Base-by-base conservation (phyloP, 2,113 vertebrate species). In the Elgaria multicarinata region DNA sequence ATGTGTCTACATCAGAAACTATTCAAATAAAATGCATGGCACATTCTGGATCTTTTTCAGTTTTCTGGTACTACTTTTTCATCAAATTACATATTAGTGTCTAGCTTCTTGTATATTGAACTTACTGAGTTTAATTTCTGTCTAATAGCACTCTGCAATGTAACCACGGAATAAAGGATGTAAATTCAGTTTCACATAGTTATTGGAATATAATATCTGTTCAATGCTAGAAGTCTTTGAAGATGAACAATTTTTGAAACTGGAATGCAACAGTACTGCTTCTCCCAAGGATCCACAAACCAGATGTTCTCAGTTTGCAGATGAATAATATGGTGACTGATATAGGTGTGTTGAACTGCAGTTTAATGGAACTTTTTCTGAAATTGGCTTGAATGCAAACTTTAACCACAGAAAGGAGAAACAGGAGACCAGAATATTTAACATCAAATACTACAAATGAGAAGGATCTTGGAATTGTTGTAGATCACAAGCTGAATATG, bases 21-120 rank as follows among this genome's bases (percentile, higher is more conserved):
- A 16, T 78, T 90, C 66, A 81, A 74, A 33, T 81, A 50, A 76
- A 90, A 85, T 89, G 66, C 80, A 86, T 69, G 84, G 79, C 1
- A 55, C 72, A 42, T 89, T 0, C 75, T 69, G 33, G 58, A 0
- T 82, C 83, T 28, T 12, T 4, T 81, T 6, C 89, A 74, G 78
- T 2, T 33, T 84, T 83, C 87, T 53, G 36, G 20, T 75, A 80
- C 82, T 85, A 36, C 0, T 0, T 42, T 88, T 33, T 77, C 31
- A 85, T 14, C 66, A 62, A 85, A 55, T 85, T 0, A 69, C 89
- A 39, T 77, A 44, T 28, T 76, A n/a, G 71, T 79, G 90, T 55
- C 53, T 83, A 42, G 24, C 36, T 85, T 0, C 3, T 88, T 83
- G 55, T 31, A 75, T 62, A 74, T 14, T 53, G 4, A 36, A 87